Evolutionary conservation across 2,888 invertebrate species (phyloP), one percentile per base, ranked within the genome.

Genomic region (Atherix ibis): DNA sequence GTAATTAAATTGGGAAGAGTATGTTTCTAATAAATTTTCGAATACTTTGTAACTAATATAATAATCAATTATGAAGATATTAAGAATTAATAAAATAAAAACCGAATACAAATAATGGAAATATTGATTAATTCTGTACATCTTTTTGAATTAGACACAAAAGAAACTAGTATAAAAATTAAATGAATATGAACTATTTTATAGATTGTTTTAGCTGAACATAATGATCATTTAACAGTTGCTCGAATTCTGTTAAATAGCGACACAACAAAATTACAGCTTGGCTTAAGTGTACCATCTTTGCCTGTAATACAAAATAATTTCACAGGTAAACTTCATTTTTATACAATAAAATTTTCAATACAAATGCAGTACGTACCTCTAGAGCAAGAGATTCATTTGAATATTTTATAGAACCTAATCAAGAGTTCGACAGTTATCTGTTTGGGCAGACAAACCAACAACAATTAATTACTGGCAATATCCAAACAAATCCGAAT

Each of bases 181-280:
- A 22, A 22, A 22, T 22, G 22, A 8, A 10, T 22, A 22, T n/a
- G n/a, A n/a, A n/a, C n/a, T n/a, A n/a, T n/a, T n/a, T 26, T 34
- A n/a, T 19, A 54, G 53, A 60, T 95, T 35, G 85, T 89, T 1
- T 69, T 89, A 41, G 81, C 87, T 1, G 82, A 83, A 44, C 91
- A 91, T 59, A 77, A 80, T 49, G 89, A 92, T 62, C 88, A 91
- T 62, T 65, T 91, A 42, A 80, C 81, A 0, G 82, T 92, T 9
- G 85, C 89, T 0, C 73, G 83, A 32, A 75, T 85, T 35, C 63
- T 91, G 42, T 66, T 91, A 29, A 83, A 84, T 43, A 78, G 79
- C 46, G 78, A 81, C 53, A 81, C 85, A 0, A 71, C 72, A 32
- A 76, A 77, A 48, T 64, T 85, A 36, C 77, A 76, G 19, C 66